Base-by-base conservation (phyloP, 2,888 invertebrate genomes). In the Cataglyphis rosenhaueri region DNA sequence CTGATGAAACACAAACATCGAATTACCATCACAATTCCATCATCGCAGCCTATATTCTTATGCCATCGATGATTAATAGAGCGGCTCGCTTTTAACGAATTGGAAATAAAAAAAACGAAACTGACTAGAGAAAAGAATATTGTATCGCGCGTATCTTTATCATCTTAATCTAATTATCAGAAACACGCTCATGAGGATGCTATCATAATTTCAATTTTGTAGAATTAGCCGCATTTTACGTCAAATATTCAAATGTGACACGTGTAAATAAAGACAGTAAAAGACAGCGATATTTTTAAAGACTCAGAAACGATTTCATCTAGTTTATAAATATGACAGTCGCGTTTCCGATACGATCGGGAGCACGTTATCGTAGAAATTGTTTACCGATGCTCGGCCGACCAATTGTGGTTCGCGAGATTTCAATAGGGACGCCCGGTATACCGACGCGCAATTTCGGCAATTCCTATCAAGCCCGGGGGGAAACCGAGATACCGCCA, bases 381-480 rank as follows among this genome's bases (percentile, higher is more conserved):
- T 70, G 82, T 86, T 83, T 85, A 89, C 87, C 86, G 84, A 83
- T 83, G 84, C 66, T 82, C 76, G 61, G 64, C 85, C 84, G 73
- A 84, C 75, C 85, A 88, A 89, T 87, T 85, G 85, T 83, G 88
- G 86, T 85, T 86, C 78, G 76, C 81, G 86, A 86, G 85, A 89
- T 88, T 89, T 89, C 86, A 84, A 89, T 89, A 85, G 87, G 73
- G 71, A 82, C 82, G 81, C 81, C 74, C 83, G 86, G 75, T 66
- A 78, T 78, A 73, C 73, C 44, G 81, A 38, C 61, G 83, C 81
- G 79, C 86, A 87, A 88, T 88, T 87, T 79, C 86, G 83, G 59
- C 85, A 82, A 87, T 87, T 87, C 78, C 84, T 83, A 87, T 87
- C 84, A 64, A 61, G 21, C 29, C n/a, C 71, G 18, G 52, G 18